These are phyloP conservation scores for Chaenodraco wilsoni DNA, from an alignment of 2,797 vertebrate species.

Conservation along the genomic window DNA sequence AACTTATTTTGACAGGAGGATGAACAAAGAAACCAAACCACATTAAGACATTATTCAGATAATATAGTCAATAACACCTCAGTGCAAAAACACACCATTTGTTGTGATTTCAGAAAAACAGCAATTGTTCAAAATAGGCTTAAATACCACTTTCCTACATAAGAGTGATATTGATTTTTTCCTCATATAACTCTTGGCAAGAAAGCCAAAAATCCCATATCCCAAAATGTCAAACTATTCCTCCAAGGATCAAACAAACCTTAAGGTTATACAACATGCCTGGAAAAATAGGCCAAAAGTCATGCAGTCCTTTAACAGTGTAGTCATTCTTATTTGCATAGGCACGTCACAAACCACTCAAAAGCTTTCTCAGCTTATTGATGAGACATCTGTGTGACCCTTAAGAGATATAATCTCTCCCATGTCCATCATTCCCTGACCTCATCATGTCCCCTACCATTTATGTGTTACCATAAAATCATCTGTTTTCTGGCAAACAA, in stretches of 20 bases:
- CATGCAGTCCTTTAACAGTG: slow-evolving; percentile 17
- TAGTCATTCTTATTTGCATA: slow-evolving; percentile 39
- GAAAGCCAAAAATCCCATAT: not conserved
- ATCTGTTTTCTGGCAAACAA: slow-evolving; percentile 69
- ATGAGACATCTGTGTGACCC: slow-evolving; percentile 50
- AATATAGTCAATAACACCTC: not conserved
- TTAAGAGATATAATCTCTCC: slow-evolving; percentile 55
- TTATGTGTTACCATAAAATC: slow-evolving; percentile 71
- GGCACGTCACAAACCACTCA: slow-evolving; percentile 29
- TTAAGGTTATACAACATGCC: slow-evolving; percentile 12
- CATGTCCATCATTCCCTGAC: slow-evolving; percentile 60
- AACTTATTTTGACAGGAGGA: not conserved
- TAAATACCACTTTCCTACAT: not conserved
- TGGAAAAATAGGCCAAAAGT: slow-evolving; percentile 20
- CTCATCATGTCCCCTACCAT: slow-evolving; percentile 63
- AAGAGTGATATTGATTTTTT: not conserved
- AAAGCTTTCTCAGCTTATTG: slow-evolving; percentile 11
- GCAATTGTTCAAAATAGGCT: slow-evolving; percentile 24
- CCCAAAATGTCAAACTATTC: slow-evolving; percentile 11
- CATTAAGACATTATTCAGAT: not conserved
- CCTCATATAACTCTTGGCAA: not conserved
- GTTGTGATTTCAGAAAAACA: not conserved
- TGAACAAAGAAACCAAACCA: not conserved
- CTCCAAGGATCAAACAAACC: not conserved
- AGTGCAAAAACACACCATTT: not conserved